These are phyloP conservation scores for Chromis chromis DNA, from an alignment of 2,797 vertebrate genomes.

Conservation along the genomic window DNA sequence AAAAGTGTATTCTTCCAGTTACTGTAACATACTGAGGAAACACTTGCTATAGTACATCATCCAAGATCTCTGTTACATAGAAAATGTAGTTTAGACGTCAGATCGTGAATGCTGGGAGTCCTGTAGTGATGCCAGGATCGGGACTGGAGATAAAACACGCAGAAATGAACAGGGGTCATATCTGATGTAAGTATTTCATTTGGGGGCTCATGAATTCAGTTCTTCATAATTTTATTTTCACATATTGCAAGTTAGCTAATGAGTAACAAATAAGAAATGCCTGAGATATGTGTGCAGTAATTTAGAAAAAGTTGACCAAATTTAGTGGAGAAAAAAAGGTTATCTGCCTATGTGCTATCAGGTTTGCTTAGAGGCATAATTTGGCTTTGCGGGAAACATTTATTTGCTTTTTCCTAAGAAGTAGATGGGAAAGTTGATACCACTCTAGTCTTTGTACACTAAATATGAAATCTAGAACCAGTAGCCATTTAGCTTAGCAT, in stretches of 20 bases:
- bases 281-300: conserved; percentile 23
- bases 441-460: too few relatives aligned
- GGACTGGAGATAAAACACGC: not conserved
- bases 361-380: too few relatives aligned
- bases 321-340: too few relatives aligned
- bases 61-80: not conserved
- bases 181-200: conserved; percentile 17
- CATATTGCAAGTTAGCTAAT: not conserved
- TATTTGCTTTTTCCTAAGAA: too few relatives aligned
- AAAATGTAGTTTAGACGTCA: not conserved
- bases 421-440: too few relatives aligned
- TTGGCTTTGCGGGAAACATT: too few relatives aligned
- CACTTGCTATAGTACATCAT: conserved; percentile 1
- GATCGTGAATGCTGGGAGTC: not conserved
- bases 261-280: conserved; percentile 8
- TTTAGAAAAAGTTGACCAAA: not conserved
- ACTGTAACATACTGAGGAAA: conserved; percentile 19
- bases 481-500: too few relatives aligned
- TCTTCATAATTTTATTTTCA: not conserved
- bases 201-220: not conserved
- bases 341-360: too few relatives aligned
- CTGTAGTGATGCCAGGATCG: not conserved
- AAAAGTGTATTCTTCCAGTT: not conserved
- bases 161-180: not conserved
- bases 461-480: too few relatives aligned